Base-by-base conservation (phyloP, 2,113 vertebrate species). In the Gracilinanus agilis region DNA sequence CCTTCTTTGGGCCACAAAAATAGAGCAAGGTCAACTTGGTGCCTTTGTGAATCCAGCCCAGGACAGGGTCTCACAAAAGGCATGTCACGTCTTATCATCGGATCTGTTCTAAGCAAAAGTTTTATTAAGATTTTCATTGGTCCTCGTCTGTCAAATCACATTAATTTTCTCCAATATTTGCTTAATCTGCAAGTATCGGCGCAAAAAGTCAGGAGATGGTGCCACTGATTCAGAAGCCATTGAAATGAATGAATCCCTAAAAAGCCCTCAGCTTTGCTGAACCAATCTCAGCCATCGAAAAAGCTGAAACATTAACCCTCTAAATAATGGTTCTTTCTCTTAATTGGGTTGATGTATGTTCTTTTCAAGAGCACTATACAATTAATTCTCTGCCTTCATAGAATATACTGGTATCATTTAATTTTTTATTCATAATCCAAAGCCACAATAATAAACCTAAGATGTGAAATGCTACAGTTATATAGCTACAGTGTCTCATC, bases 1-100 rank as follows among this genome's bases (percentile, higher is more conserved):
- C 95, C 97, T 97, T 98, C 98, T 97, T 97, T 90, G 97, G 96
- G 91, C 95, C 95, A 95, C 90, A 91, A 98, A 97, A 96, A 92
- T 92, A 96, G 97, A 98, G 95, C 95, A 97, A 96, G 94, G 97
- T 97, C 98, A 98, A 95, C 95, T 94, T 97, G 92, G 90, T 92
- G 94, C 96, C 90, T 97, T 97, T 96, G 91, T 96, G 92, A 96
- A 93, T 97, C 88, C 55, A 92, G 24, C 89, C 96, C 94, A 88
- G 88, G 96, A 95, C 49, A 95, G 93, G 95, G n/a, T 91, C 93
- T 97, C 92, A 90, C 92, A 97, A 94, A 83, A 55, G 95, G 75
- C 75, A 24, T 90, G 53, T 89, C 53, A 0, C 40, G 91, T 97
- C 93, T 96, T 94, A 92, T 95, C 96, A 93, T 49, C 61, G 55